These are phyloP conservation scores for Diplodus sargus DNA, from an alignment of 2,797 vertebrate species.

Conservation along the genomic window DNA sequence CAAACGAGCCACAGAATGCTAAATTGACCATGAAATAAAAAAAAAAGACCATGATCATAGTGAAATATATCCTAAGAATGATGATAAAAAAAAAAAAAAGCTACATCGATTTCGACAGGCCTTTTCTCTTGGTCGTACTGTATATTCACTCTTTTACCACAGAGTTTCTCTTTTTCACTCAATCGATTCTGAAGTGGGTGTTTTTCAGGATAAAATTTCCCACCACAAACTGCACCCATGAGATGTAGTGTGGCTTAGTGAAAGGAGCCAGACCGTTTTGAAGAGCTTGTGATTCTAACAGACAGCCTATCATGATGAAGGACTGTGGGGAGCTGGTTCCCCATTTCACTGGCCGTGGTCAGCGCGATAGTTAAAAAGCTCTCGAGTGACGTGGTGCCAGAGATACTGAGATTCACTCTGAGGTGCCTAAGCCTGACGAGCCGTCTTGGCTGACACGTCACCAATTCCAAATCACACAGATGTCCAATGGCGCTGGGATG, in stretches of 20 bases:
- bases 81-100: neutral
- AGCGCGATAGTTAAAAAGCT: conserved; percentile 33
- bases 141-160: conserved; percentile 3
- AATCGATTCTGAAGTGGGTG: conserved; percentile 12
- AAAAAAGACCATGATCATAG: neutral
- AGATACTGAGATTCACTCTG: conserved; percentile 4
- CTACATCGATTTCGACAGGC: neutral
- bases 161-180: neutral
- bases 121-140: neutral
- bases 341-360: conserved; percentile 26
- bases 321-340: conserved; percentile 12
- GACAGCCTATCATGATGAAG: conserved; percentile 24
- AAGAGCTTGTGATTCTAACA: conserved; percentile 17
- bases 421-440: conserved; percentile 14
- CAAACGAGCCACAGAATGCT: neutral
- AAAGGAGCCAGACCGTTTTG: neutral
- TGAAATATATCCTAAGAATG: neutral
- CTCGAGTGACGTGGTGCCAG: conserved; percentile 15
- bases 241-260: neutral
- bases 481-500: neutral
- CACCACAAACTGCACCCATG: neutral
- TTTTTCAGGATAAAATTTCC: conserved; percentile 13
- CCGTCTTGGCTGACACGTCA: neutral
- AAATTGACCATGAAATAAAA: conserved; percentile 7
- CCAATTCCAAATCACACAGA: conserved; percentile 13